These are phyloP conservation scores for Odontesthes bonariensis DNA, from an alignment of 2,113 vertebrate species.

Conservation along the genomic window DNA sequence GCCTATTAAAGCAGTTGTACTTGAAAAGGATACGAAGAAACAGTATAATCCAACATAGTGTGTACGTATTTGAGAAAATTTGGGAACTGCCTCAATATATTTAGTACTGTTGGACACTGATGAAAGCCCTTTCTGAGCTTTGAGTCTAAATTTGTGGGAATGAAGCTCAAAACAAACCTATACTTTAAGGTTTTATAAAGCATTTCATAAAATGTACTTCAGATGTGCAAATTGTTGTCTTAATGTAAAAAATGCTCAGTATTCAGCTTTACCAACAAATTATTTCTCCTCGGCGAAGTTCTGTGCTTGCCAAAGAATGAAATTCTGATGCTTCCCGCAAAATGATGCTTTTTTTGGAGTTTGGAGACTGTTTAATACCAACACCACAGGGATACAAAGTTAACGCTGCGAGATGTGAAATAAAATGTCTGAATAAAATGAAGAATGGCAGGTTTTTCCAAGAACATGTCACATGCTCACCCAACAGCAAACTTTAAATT, in stretches of 20 bases:
- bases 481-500: slow-evolving; percentile 41
- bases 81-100: not conserved
- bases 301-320: slow-evolving; percentile 38
- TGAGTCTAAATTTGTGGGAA: not conserved
- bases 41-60: no score
- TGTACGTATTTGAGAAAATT: not conserved
- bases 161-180: not conserved
- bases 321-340: slow-evolving; percentile 43
- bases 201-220: slow-evolving; percentile 8
- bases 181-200: slow-evolving; percentile 1
- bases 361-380: slow-evolving; percentile 60
- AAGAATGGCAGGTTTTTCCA: slow-evolving; percentile 49
- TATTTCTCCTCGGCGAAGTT: slow-evolving; percentile 24
- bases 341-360: slow-evolving; percentile 66
- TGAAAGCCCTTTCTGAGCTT: not conserved
- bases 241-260: slow-evolving; percentile 22
- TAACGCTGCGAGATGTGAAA: slow-evolving; percentile 64
- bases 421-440: slow-evolving; percentile 48
- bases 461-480: slow-evolving; percentile 60
- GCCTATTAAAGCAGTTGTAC: no score
- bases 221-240: slow-evolving; percentile 19
- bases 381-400: slow-evolving; percentile 52
- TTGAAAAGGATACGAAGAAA: no score
- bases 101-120: not conserved
- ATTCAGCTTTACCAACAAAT: slow-evolving; percentile 29